Conservation (phyloP, 1,140 invertebrate genomes). For the Papilio machaon region DNA sequence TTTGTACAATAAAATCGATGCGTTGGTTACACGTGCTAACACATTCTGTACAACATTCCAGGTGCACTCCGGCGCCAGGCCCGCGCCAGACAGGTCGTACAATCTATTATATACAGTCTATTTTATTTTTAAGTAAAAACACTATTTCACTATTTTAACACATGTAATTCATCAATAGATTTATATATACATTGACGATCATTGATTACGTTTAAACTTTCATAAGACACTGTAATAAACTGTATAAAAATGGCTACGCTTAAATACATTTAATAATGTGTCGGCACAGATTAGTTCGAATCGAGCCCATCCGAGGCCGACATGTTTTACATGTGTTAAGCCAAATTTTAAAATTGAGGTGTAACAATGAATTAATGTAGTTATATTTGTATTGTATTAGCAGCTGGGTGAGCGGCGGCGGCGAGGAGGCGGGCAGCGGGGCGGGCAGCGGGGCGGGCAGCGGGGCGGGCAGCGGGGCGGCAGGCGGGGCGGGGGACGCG, state of each 20-base stretch:
- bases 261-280: too few relatives aligned
- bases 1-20: slow-evolving; percentile 1
- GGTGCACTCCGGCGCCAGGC: slow-evolving; percentile 74
- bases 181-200: too few relatives aligned
- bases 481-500: slow-evolving; percentile 1
- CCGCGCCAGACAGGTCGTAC: slow-evolving; percentile 42
- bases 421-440: neutral
- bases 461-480: neutral
- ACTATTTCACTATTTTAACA: too few relatives aligned
- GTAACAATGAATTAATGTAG: too few relatives aligned
- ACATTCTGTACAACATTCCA: slow-evolving; percentile 62
- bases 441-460: neutral
- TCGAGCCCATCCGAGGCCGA: neutral
- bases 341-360: too few relatives aligned
- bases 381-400: neutral
- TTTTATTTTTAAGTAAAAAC: too few relatives aligned
- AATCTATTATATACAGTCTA: neutral
- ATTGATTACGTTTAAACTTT: too few relatives aligned
- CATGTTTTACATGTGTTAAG: neutral
- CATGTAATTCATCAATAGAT: too few relatives aligned
- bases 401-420: neutral
- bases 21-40: slow-evolving; percentile 8
- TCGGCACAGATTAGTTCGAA: too few relatives aligned
- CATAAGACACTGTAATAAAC: too few relatives aligned
- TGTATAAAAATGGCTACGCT: too few relatives aligned